Conservation (phyloP, 2,797 vertebrate species). For the Anabas testudineus region DNA sequence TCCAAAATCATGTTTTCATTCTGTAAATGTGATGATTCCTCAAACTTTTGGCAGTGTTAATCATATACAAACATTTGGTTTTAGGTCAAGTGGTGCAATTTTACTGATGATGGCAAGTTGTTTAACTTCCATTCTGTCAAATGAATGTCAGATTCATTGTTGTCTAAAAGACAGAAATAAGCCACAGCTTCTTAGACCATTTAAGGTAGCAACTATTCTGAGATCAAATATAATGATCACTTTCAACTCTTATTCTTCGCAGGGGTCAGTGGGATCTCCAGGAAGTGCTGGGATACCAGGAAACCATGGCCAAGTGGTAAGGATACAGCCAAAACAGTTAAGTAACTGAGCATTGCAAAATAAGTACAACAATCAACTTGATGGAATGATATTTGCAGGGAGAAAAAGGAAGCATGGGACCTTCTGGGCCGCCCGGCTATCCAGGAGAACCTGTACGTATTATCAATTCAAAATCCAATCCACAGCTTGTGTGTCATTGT, state of each 20-base stretch:
- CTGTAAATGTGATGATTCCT: conserved; percentile 13
- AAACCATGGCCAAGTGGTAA: conserved; percentile 90
- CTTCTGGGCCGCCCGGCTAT: conserved; percentile 87
- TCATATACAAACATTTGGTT: conserved; percentile 1
- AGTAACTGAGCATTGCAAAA: conserved; percentile 7
- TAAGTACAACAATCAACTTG: conserved; percentile 6
- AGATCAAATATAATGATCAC: conserved; percentile 8
- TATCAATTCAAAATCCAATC: conserved; percentile 13
- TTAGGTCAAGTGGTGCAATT: conserved; percentile 23
- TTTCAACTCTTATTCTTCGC: conserved; percentile 41
- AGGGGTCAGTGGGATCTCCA: conserved; percentile 89
- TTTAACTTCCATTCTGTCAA: background rate
- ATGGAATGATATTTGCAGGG: conserved; percentile 84
- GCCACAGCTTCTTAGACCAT: background rate
- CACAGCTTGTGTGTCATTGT: background rate
- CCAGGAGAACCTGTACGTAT: conserved; percentile 89
- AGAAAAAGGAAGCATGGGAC: conserved; percentile 90
- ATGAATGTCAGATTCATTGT: background rate
- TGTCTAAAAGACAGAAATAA: conserved; percentile 4
- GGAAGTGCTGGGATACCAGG: conserved; percentile 89
- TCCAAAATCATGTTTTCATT: conserved; percentile 5
- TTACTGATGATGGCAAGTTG: background rate
- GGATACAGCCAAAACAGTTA: conserved; percentile 22
- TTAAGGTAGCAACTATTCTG: background rate
- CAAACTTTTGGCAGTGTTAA: background rate